Conservation (phyloP, 2,797 vertebrate species). For the Zonotrichia albicollis region DNA sequence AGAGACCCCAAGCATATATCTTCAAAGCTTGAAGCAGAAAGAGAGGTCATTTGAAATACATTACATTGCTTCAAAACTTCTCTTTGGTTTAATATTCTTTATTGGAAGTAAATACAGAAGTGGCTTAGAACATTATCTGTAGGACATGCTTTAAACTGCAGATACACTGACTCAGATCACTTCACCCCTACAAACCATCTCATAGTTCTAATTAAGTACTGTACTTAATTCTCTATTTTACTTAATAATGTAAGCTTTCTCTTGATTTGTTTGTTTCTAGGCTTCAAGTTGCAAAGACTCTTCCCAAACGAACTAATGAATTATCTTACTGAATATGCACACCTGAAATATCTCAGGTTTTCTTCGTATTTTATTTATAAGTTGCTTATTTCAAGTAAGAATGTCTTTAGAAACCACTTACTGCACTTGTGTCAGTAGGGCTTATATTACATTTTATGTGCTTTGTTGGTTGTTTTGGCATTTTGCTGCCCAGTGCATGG, state of each 20-base stretch:
- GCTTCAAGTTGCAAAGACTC: conserved; percentile 57
- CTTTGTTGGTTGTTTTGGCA: not conserved
- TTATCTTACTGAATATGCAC: conserved; percentile 45
- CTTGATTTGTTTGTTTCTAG: conserved; percentile 58
- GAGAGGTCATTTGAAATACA: not conserved
- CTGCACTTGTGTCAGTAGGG: not conserved
- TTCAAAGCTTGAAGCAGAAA: not conserved
- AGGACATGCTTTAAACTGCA: not conserved
- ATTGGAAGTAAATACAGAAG: not conserved
- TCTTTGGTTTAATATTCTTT: not conserved
- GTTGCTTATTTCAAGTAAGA: conserved; percentile 6
- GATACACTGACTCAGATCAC: not conserved
- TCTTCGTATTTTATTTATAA: not conserved
- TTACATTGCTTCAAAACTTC: not conserved
- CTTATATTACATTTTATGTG: not conserved
- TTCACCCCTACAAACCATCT: not conserved
- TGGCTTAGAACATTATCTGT: not conserved
- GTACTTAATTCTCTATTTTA: not conserved
- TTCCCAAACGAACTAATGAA: conserved; percentile 15
- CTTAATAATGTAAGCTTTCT: conserved; percentile 51
- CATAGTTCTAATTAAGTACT: not conserved
- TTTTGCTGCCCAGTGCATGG: conserved; percentile 32
- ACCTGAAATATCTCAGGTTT: conserved; percentile 60
- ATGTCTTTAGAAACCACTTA: not conserved
- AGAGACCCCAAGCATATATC: not conserved